phyloP scores from a whole-genome alignment of 2,797 vertebrate genomes.

The Poecile montanus region DNA sequence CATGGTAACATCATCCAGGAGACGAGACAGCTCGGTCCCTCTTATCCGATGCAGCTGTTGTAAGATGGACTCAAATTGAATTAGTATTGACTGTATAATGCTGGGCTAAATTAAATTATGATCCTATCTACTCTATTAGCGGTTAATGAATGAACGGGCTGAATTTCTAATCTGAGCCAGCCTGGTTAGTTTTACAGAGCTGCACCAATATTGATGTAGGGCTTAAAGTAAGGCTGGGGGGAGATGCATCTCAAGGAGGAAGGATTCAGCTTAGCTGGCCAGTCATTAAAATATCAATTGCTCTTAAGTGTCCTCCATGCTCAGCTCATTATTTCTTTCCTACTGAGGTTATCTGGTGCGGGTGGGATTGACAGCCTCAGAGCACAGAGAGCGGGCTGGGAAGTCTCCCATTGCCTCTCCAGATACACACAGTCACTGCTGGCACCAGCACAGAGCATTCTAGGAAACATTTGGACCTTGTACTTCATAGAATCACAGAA shows the following conservation, averaged over 20 bases:
- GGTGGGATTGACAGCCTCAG: slow-evolving; percentile 11
- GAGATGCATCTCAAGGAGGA: slow-evolving; percentile 35
- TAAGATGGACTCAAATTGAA: slow-evolving; percentile 63
- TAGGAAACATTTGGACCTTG: not conserved
- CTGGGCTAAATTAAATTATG: slow-evolving; percentile 67
- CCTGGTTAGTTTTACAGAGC: slow-evolving; percentile 49
- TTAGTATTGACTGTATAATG: slow-evolving; percentile 63
- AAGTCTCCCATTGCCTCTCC: not conserved
- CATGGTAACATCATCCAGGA: slow-evolving; percentile 53
- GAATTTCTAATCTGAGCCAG: slow-evolving; percentile 59
- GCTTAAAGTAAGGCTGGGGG: not conserved
- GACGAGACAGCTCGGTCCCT: slow-evolving; percentile 30
- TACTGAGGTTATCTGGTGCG: not conserved
- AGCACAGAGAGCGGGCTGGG: not conserved
- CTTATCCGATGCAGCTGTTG: slow-evolving; percentile 63
- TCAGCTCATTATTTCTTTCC: slow-evolving; percentile 49
- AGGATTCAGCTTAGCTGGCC: slow-evolving; percentile 32
- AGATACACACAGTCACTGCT: not conserved
- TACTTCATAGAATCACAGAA: not conserved
- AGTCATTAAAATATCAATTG: slow-evolving; percentile 54
- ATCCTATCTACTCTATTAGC: slow-evolving; percentile 63
- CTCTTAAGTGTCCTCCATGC: slow-evolving; percentile 35
- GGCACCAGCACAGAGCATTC: not conserved
- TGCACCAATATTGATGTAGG: slow-evolving; percentile 30
- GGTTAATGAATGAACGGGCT: slow-evolving; percentile 46